Evolutionary conservation across 2,888 invertebrate genomes (phyloP), one percentile per base, ranked within the genome.

Genomic region (Cyrtodaria siliqua): DNA sequence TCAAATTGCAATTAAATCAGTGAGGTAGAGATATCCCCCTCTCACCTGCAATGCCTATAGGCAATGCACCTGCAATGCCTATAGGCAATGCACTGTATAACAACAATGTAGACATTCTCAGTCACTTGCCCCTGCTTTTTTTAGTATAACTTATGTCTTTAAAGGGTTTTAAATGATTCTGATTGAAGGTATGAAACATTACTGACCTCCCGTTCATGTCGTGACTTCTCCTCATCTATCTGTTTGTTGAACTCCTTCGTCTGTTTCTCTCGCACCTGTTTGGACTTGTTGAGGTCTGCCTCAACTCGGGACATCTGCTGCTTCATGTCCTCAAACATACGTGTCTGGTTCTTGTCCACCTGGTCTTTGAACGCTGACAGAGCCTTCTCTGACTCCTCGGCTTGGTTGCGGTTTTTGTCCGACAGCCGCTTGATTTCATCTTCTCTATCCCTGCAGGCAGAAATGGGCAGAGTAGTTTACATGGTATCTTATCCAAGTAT

Each of bases 391-490:
- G 92, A 83, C 50, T 90, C 87, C 47, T 83, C 68, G 4, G 85
- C 83, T 68, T 91, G 90, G n/a, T 86, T 73, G 26, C 85, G 84
- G 66, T 88, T 89, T 57, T 86, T 80, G 61, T 90, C 90, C 27
- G 80, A 83, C 29, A 89, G 69, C 40, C 87, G 79, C 47, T 80
- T 82, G 23, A 90, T 79, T 60, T 91, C 91, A 64, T 86, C 87
- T n/a, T 92, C 91, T 67, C 90, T 90, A n/a, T 92, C 91, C 69
- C 92, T 92, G 78, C n/a, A n/a, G n/a, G n/a, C n/a, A n/a, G n/a
- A n/a, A n/a, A n/a, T n/a, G n/a, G n/a, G n/a, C n/a, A n/a, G n/a
- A n/a, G n/a, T n/a, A n/a, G n/a, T n/a, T n/a, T n/a, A n/a, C n/a
- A n/a, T n/a, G n/a, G n/a, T n/a, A n/a, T n/a, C n/a, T n/a, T n/a